phyloP scores from a whole-genome alignment of 35 echinoderm and acorn worm genomes.

The Eucidaris tribuloides region DNA sequence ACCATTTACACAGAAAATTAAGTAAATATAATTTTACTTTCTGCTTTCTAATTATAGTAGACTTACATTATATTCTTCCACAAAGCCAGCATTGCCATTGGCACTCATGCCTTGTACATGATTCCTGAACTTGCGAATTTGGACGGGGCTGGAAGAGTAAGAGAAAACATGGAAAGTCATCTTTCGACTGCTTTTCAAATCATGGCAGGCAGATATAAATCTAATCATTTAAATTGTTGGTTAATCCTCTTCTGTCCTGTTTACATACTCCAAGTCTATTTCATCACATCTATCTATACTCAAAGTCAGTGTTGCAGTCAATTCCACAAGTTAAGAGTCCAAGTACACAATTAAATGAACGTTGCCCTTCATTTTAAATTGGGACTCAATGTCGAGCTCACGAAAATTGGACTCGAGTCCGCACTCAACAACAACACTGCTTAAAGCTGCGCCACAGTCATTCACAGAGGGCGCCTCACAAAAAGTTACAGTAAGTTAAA shows the following conservation, averaged over 20 bases:
- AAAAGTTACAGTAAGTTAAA: too few species aligned
- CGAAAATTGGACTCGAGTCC: too few species aligned
- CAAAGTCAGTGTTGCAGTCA: neutral
- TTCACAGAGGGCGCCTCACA: too few species aligned
- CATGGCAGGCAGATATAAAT: neutral
- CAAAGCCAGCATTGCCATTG: neutral
- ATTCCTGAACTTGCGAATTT: neutral
- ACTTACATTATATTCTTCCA: conserved; percentile 8
- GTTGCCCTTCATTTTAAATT: too few species aligned
- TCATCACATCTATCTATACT: neutral
- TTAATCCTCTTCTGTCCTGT: too few species aligned
- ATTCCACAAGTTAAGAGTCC: neutral
- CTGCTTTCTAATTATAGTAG: neutral
- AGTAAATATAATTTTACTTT: neutral
- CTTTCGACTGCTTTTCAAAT: too few species aligned
- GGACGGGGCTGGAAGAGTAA: neutral
- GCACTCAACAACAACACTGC: too few species aligned
- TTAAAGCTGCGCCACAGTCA: too few species aligned
- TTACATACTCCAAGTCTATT: neutral
- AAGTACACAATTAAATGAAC: too few species aligned
- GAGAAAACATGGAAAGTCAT: too few species aligned
- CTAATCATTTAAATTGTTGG: neutral
- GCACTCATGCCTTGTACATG: neutral
- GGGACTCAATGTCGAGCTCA: too few species aligned
- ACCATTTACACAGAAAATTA: neutral